Conservation (phyloP, 2,888 invertebrate genomes). For the Thysanoteuthis rhombus region DNA sequence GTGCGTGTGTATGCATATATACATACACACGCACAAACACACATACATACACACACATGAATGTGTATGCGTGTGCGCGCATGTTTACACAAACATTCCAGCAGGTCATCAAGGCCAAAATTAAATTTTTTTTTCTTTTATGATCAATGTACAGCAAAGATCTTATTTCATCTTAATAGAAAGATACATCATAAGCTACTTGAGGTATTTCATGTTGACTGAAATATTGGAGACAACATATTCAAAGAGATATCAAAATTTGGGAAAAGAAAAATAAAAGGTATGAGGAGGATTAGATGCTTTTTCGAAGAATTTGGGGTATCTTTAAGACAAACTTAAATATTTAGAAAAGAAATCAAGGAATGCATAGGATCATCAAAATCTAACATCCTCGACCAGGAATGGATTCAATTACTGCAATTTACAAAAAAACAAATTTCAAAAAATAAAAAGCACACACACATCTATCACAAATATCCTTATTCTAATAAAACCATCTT, state of each 20-base stretch:
- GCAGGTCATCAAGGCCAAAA: slow-evolving; percentile 12
- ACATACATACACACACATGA: too few species aligned
- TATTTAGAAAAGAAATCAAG: background rate
- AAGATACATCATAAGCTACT: background rate
- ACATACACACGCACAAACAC: background rate
- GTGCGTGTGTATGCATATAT: background rate
- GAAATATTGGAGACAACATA: background rate
- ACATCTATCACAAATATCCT: background rate
- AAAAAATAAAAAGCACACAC: background rate
- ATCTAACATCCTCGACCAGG: background rate
- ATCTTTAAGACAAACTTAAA: background rate
- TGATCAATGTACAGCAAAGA: background rate
- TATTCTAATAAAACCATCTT: background rate
- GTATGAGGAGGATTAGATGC: too few species aligned
- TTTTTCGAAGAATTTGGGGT: background rate
- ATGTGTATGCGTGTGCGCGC: background rate
- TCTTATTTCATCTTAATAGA: background rate
- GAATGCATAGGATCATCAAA: background rate
- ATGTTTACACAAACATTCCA: background rate
- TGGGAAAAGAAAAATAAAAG: background rate
- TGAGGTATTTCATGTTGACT: background rate
- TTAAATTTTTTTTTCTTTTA: background rate
- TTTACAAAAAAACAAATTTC: background rate
- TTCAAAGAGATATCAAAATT: background rate
- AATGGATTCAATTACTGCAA: background rate